Conservation (phyloP, 2,888 invertebrate genomes). For the Tipula unca region DNA sequence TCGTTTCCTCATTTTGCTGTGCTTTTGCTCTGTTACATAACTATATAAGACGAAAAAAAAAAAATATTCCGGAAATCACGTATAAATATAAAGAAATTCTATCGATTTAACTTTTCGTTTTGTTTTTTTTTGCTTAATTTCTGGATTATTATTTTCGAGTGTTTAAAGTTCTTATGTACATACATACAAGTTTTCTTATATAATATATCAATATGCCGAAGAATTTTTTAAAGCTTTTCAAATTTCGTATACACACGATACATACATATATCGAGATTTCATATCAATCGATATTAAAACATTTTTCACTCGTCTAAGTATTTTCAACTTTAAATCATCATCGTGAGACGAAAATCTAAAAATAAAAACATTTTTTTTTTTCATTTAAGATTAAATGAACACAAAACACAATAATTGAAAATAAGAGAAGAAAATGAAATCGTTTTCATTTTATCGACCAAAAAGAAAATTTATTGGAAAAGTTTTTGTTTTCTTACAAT, state of each 20-base stretch:
- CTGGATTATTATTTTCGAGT: neutral
- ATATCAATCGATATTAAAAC: neutral
- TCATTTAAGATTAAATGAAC: neutral
- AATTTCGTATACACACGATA: neutral
- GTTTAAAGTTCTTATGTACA: neutral
- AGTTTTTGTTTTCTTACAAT: neutral
- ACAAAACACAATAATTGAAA: neutral
- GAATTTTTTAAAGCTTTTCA: neutral
- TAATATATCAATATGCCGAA: neutral
- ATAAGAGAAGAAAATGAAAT: neutral
- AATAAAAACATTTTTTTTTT: neutral
- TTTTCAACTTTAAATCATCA: neutral
- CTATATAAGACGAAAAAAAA: neutral
- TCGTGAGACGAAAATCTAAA: neutral
- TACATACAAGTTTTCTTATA: neutral
- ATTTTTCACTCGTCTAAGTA: neutral
- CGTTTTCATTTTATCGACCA: neutral
- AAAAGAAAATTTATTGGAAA: neutral
- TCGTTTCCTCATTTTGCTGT: neutral
- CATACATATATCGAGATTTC: neutral
- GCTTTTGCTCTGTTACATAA: neutral
- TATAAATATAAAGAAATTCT: neutral
- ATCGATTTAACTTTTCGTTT: neutral
- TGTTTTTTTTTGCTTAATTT: neutral
- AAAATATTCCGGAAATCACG: conserved; percentile 1